Conservation (phyloP, 2,113 vertebrate species). For the Carollia perspicillata region DNA sequence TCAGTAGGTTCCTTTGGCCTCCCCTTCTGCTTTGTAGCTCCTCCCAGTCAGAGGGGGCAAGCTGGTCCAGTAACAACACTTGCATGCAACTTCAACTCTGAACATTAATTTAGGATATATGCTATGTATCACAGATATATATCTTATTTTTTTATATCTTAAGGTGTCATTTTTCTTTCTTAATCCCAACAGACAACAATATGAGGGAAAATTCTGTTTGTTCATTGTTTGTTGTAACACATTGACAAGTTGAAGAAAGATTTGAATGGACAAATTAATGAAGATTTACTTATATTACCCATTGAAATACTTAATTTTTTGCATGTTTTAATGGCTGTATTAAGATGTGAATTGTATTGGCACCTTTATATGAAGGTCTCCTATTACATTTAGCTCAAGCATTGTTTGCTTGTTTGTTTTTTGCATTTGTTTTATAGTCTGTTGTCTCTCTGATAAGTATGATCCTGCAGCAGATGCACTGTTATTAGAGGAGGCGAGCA, state of each 20-base stretch:
- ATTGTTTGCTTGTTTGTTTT: not conserved
- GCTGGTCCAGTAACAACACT: not conserved
- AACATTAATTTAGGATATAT: not conserved
- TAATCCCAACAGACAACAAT: not conserved
- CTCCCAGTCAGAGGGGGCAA: not conserved
- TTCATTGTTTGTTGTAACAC: not conserved
- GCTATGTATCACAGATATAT: not conserved
- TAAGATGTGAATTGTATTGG: conserved; percentile 55
- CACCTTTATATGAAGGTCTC: conserved; percentile 49
- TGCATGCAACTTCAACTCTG: not conserved
- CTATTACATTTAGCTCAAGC: conserved; percentile 43
- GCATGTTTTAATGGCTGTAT: conserved; percentile 11
- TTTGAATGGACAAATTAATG: conserved; percentile 34
- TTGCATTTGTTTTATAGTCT: not conserved
- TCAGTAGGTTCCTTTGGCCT: not conserved
- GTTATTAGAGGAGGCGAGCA: conserved; percentile 37
- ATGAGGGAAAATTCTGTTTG: not conserved
- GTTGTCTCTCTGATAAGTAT: conserved; percentile 38
- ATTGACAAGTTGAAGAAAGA: not conserved
- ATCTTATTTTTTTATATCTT: not conserved
- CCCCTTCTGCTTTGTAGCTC: not conserved
- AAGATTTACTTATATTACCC: conserved; percentile 38
- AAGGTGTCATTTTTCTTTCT: not conserved
- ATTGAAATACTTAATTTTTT: conserved; percentile 42
- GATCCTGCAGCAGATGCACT: not conserved